A percentile compares a stretch with the other conserved stretches of the same genome.
phyloP scores from a whole-genome alignment of 1,140 invertebrate species.

The Orchestia grillus region DNA sequence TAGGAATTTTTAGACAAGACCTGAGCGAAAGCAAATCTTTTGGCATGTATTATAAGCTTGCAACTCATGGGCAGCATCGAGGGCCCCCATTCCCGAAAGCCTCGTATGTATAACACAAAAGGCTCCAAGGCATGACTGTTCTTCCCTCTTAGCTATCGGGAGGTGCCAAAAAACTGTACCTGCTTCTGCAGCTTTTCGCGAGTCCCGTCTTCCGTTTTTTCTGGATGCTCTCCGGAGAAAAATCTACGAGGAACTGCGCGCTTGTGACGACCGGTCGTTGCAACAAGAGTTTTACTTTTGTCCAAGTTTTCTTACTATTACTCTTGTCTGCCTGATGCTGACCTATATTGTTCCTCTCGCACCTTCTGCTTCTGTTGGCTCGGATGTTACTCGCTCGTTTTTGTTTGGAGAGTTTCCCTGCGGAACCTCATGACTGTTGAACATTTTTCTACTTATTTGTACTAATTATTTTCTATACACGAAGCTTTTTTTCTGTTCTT shows the following conservation, averaged over 20 bases:
- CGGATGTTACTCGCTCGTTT: neutral
- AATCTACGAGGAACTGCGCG: slow-evolving; percentile 28
- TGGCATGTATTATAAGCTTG: neutral
- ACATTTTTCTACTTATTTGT: too few relatives aligned
- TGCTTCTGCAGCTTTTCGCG: slow-evolving; percentile 20
- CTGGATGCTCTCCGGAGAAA: slow-evolving; percentile 20
- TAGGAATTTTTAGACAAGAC: slow-evolving; percentile 4
- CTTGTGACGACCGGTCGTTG: neutral
- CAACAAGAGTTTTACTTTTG: slow-evolving; percentile 31
- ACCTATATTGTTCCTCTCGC: neutral
- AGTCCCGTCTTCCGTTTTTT: slow-evolving; percentile 1
- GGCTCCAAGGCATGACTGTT: neutral
- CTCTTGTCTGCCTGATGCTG: neutral
- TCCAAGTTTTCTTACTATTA: neutral
- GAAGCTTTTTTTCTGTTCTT: too few relatives aligned
- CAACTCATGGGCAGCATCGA: neutral
- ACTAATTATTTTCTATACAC: too few relatives aligned
- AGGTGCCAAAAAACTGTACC: slow-evolving; percentile 28
- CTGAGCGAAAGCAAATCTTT: neutral
- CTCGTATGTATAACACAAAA: slow-evolving; percentile 40
- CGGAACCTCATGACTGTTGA: too few relatives aligned
- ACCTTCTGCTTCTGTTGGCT: neutral
- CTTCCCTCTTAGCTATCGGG: neutral
- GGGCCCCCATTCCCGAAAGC: neutral
- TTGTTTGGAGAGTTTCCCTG: too few relatives aligned